A percentile compares a stretch with the other conserved stretches of the same genome.
Evolutionary conservation across 2,888 invertebrate genomes (phyloP).

Genomic region (Platyscelio sp.): DNA sequence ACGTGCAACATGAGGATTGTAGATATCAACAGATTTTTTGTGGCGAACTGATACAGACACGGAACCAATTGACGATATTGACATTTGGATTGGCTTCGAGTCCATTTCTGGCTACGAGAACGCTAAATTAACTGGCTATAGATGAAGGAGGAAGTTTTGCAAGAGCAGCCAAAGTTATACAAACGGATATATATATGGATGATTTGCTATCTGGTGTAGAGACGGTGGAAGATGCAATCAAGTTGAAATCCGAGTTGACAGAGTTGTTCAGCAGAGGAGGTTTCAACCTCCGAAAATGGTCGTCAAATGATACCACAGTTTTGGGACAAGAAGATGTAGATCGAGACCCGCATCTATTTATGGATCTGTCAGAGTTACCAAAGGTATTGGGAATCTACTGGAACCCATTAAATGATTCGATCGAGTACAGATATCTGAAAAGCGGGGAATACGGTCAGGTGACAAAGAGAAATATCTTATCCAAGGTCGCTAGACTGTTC

Average conservation of each 20-base stretch:
- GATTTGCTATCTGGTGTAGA: neutral
- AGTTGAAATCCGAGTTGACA: neutral
- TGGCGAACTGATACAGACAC: neutral
- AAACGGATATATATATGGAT: neutral
- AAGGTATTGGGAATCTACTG: conserved; percentile 19
- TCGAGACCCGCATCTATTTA: neutral
- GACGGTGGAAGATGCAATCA: neutral
- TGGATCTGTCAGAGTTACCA: neutral
- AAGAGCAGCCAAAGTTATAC: neutral
- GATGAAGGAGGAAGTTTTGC: neutral
- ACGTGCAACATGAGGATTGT: no score
- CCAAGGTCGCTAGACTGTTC: conserved; percentile 5
- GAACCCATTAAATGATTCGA: neutral
- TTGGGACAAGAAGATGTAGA: neutral
- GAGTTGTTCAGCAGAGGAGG: neutral
- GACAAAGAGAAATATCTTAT: conserved; percentile 14
- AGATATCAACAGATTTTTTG: conserved; percentile 6
- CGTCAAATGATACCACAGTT: neutral
- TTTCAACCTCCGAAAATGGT: conserved; percentile 6
- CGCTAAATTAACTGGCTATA: neutral
- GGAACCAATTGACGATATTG: neutral
- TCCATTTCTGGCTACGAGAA: conserved; percentile 9
- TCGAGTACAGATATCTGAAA: neutral
- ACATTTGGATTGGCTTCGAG: neutral
- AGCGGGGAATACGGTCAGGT: neutral